Conservation (phyloP, 2,888 invertebrate genomes). For the Geotrupes spiniger region DNA sequence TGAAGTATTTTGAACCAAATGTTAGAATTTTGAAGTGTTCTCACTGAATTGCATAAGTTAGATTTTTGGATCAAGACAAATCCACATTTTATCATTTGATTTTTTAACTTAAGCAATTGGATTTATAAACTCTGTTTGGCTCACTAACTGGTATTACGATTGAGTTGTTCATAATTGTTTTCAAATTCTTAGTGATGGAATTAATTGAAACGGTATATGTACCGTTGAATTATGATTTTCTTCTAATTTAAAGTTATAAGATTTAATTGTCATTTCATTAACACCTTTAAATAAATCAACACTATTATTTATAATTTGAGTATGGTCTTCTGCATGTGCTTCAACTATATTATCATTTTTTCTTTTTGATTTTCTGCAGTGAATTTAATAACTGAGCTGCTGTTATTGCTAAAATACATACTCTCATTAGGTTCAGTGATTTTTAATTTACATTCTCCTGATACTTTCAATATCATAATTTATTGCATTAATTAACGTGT, state of each 20-base stretch:
- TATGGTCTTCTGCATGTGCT: no score
- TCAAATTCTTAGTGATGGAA: not conserved
- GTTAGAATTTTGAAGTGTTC: not conserved
- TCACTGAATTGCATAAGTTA: not conserved
- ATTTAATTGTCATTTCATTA: not conserved
- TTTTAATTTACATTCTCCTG: no score
- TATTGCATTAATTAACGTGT: no score
- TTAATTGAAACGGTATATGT: not conserved
- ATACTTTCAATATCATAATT: no score
- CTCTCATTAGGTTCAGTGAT: no score
- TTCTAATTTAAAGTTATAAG: not conserved
- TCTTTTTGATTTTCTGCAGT: no score
- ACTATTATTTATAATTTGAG: no score
- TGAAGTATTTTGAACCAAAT: constrained; percentile 2
- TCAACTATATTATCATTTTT: no score
- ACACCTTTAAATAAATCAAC: not conserved
- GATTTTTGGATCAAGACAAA: not conserved
- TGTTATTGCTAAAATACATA: no score
- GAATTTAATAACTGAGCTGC: no score
- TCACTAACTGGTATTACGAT: not conserved
- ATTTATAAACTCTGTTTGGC: not conserved
- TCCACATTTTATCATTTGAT: not conserved
- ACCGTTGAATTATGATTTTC: not conserved
- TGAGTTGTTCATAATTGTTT: not conserved
- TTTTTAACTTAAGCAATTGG: not conserved